Conservation (phyloP, 2,797 vertebrate species). For the Melanotaenia nigrans region DNA sequence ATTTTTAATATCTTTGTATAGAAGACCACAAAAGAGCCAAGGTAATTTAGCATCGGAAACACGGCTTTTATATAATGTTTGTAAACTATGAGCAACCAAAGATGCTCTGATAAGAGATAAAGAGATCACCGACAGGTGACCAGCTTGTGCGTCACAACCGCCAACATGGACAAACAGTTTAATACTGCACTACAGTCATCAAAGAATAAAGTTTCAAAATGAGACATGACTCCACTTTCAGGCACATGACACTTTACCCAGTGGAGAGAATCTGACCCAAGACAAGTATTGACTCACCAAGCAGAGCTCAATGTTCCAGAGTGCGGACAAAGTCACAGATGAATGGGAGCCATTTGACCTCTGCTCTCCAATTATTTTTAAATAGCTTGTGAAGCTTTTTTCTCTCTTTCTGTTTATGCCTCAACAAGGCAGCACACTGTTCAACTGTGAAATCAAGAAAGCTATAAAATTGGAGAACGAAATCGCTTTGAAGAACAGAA, state of each 20-base stretch:
- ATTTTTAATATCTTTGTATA: conserved; percentile 1
- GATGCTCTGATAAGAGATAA: not conserved
- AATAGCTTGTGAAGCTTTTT: not conserved
- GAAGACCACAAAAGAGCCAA: not conserved
- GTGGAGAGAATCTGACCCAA: conserved; percentile 38
- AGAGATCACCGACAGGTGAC: not conserved
- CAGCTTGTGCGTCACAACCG: not conserved
- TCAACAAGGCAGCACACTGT: conserved; percentile 1
- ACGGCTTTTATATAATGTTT: not conserved
- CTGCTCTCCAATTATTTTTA: conserved; percentile 14
- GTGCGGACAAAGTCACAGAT: conserved; percentile 16
- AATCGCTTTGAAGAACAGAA: not conserved
- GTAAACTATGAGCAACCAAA: not conserved
- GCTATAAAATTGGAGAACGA: not conserved
- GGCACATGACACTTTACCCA: conserved; percentile 48
- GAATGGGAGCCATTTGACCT: conserved; percentile 28
- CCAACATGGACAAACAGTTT: conserved; percentile 12
- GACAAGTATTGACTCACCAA: conserved; percentile 29
- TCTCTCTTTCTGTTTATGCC: not conserved
- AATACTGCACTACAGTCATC: conserved; percentile 34
- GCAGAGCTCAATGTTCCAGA: conserved; percentile 25
- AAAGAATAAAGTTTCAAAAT: conserved; percentile 52
- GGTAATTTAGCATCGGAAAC: not conserved
- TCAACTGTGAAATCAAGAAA: not conserved
- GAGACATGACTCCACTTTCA: conserved; percentile 25